Evolutionary conservation across 2,797 vertebrate genomes (phyloP).

Genomic region (Mycteria americana): DNA sequence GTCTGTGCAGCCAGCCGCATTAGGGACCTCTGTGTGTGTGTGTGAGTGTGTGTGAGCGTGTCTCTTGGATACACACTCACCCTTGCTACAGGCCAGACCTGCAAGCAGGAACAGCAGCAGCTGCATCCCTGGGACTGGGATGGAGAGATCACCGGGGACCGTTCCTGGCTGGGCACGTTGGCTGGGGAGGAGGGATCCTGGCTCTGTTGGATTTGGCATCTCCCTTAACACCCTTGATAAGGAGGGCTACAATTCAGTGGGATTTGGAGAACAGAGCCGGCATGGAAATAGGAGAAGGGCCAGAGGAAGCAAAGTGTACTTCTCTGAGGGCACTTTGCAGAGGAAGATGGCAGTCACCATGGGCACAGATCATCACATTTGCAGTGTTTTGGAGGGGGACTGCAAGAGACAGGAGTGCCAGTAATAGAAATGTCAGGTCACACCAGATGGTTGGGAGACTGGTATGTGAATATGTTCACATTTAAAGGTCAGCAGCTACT

Average conservation of each 20-base stretch:
- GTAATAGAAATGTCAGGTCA: constrained; percentile 33
- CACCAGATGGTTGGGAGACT: background rate
- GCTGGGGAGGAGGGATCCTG: rapidly evolving
- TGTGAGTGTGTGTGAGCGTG: too few species aligned
- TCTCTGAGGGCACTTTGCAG: background rate
- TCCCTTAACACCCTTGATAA: background rate
- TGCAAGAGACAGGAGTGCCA: background rate
- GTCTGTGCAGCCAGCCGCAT: background rate
- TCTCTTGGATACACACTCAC: background rate
- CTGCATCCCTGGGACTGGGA: background rate
- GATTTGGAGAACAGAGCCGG: background rate
- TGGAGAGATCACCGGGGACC: background rate
- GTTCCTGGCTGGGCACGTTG: background rate
- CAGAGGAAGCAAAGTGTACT: background rate
- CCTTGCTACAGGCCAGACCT: background rate
- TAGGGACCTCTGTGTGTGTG: background rate
- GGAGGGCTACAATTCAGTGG: background rate
- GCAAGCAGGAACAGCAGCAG: background rate
- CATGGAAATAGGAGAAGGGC: background rate
- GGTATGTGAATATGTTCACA: constrained; percentile 10
- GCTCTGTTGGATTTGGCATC: background rate
- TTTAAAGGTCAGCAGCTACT: constrained; percentile 54
- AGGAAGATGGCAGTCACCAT: background rate
- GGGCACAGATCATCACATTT: background rate
- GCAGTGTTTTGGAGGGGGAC: background rate